Conservation (phyloP, 1,140 invertebrate species). For the Pantala flavescens region DNA sequence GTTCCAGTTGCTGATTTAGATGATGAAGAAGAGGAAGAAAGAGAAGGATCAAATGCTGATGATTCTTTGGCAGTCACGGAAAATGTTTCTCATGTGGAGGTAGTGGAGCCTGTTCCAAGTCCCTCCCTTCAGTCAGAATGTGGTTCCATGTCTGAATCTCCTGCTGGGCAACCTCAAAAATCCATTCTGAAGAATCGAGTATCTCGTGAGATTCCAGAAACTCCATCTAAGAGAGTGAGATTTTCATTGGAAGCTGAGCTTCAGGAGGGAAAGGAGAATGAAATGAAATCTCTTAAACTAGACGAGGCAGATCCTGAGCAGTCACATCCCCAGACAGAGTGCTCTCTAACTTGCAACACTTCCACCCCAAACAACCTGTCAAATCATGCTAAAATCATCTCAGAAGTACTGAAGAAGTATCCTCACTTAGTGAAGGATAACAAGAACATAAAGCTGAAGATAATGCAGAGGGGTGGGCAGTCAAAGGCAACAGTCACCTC, state of each 20-base stretch:
- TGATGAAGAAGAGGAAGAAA: slow-evolving; percentile 37
- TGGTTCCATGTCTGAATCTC: background rate
- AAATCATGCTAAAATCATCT: slow-evolving; percentile 72
- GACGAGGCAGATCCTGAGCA: background rate
- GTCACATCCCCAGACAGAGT: background rate
- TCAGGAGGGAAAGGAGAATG: slow-evolving; percentile 36
- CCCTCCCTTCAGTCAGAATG: background rate
- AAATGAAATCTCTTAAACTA: background rate
- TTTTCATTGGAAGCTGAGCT: slow-evolving; percentile 35
- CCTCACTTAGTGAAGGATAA: slow-evolving; percentile 75
- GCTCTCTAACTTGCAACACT: background rate
- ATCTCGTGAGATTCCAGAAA: slow-evolving; percentile 23
- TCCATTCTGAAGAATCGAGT: slow-evolving; percentile 26
- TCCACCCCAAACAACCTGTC: slow-evolving; percentile 29
- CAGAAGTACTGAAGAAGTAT: slow-evolving; percentile 76
- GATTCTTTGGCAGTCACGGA: background rate
- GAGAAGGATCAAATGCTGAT: slow-evolving; percentile 24
- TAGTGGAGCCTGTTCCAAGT: background rate
- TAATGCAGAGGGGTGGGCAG: slow-evolving; percentile 48
- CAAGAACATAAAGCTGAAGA: slow-evolving; percentile 77
- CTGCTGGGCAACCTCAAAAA: slow-evolving; percentile 25
- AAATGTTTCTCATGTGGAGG: background rate
- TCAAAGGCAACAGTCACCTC: slow-evolving; percentile 18
- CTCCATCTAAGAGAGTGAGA: slow-evolving; percentile 35
- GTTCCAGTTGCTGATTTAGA: slow-evolving; percentile 38